Evolutionary conservation across 2,888 invertebrate species (phyloP).

Genomic region (Agriopis leucophaearia): DNA sequence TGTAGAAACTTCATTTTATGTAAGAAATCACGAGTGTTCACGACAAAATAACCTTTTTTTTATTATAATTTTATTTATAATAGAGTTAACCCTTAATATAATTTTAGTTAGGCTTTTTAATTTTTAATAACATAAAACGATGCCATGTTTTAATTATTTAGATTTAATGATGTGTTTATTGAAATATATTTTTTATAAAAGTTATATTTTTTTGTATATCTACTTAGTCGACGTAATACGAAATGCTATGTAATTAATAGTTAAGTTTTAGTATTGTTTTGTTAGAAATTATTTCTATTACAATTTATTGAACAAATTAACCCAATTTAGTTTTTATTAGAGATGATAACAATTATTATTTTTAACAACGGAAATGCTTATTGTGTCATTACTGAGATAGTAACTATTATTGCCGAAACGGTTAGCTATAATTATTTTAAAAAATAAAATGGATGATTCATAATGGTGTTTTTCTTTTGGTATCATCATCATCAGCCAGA

Average conservation of each 20-base stretch:
- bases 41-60: conserved; percentile 60
- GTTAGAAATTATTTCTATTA: conserved; percentile 61
- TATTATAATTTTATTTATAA: conserved; percentile 54
- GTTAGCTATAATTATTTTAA: conserved; percentile 88
- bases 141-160: conserved; percentile 85
- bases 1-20: conserved; percentile 42
- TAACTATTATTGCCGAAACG: conserved; percentile 85
- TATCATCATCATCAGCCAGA: no score
- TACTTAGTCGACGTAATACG: conserved; percentile 74
- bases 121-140: conserved; percentile 69
- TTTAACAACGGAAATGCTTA: conserved; percentile 85
- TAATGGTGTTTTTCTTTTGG: conserved; percentile 63
- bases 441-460: conserved; percentile 86
- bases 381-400: conserved; percentile 85
- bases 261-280: conserved; percentile 83
- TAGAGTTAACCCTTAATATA: conserved; percentile 48
- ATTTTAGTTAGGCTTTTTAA: conserved; percentile 56
- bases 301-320: conserved; percentile 71
- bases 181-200: conserved; percentile 84
- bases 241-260: conserved; percentile 77
- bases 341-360: conserved; percentile 49
- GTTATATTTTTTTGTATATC: conserved; percentile 81
- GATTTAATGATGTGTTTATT: conserved; percentile 79
- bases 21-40: conserved; percentile 62
- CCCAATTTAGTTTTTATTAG: conserved; percentile 71